phyloP scores from a whole-genome alignment of 1,140 invertebrate genomes.

The Tetraneura akinire region DNA sequence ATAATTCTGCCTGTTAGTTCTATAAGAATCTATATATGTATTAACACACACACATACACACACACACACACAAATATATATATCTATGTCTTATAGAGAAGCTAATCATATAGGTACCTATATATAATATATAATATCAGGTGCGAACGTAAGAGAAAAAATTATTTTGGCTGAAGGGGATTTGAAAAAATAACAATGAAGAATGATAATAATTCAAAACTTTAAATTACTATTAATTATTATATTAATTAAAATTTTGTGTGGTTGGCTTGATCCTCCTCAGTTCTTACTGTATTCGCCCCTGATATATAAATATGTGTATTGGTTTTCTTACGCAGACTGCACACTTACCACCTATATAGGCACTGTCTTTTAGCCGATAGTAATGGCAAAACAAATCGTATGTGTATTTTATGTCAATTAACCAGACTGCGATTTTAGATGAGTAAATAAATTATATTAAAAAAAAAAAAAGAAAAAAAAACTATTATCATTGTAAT shows the following conservation, averaged over 20 bases:
- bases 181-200: too few relatives aligned
- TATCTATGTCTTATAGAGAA: not conserved
- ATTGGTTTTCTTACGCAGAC: conserved; percentile 27
- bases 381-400: conserved; percentile 48
- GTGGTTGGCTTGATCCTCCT: too few relatives aligned
- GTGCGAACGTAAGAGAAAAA: too few relatives aligned
- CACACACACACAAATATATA: not conserved
- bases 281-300: too few relatives aligned
- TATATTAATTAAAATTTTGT: too few relatives aligned
- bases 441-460: too few relatives aligned
- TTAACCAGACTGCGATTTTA: conserved; percentile 51
- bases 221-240: too few relatives aligned
- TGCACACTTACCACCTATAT: conserved; percentile 9
- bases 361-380: conserved; percentile 27
- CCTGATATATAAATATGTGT: not conserved
- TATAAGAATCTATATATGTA: not conserved
- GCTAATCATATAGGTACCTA: too few relatives aligned
- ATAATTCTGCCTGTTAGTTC: conserved; percentile 27
- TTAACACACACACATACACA: too few relatives aligned
- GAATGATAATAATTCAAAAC: too few relatives aligned
- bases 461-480: conserved; percentile 12
- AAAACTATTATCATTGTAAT: not conserved
- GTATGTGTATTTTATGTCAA: conserved; percentile 49
- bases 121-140: too few relatives aligned
- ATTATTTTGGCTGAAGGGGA: too few relatives aligned